Evolutionary conservation across 2,888 invertebrate species (phyloP).

Genomic region (Eurytoma adleriae): DNA sequence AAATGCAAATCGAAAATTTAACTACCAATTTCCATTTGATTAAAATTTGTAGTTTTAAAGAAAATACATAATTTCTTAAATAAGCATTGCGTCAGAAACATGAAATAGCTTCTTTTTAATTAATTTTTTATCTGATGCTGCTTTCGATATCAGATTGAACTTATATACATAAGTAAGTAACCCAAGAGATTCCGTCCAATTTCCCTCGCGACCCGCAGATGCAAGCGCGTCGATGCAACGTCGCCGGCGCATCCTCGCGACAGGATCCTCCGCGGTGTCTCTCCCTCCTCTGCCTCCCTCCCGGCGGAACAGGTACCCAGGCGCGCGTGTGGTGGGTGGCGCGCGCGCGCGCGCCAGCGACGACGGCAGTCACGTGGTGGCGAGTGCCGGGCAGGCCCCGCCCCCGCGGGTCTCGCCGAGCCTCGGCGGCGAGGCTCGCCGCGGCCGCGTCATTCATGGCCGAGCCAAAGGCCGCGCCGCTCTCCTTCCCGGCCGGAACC

Average conservation of each 20-base stretch:
- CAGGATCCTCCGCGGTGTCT: neutral
- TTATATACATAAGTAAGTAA: too few relatives aligned
- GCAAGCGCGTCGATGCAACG: too few relatives aligned
- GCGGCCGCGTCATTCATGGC: constrained; percentile 73
- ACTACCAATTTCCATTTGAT: too few relatives aligned
- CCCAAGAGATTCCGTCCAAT: too few relatives aligned
- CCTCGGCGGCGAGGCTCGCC: constrained; percentile 63
- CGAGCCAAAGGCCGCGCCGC: constrained; percentile 72
- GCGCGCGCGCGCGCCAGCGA: constrained; percentile 23
- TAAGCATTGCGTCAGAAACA: too few relatives aligned
- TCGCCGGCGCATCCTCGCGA: neutral
- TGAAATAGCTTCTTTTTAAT: too few relatives aligned
- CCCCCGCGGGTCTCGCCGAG: constrained; percentile 76
- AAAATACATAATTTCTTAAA: too few relatives aligned
- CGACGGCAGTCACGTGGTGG: constrained; percentile 3
- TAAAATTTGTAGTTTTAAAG: too few relatives aligned
- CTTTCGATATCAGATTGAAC: too few relatives aligned
- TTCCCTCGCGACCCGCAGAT: too few relatives aligned
- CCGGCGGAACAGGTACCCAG: neutral
- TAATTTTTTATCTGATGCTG: too few relatives aligned
- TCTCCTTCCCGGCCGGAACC: constrained; percentile 39
- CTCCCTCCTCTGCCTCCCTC: neutral
- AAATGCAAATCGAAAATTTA: too few relatives aligned
- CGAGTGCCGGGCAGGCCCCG: constrained; percentile 66
- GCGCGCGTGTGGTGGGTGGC: constrained; percentile 46